Evolutionary conservation across 35 echinoderm and acorn worm genomes (phyloP), one percentile per base, ranked within the genome.

Genomic region (Eucidaris tribuloides): DNA sequence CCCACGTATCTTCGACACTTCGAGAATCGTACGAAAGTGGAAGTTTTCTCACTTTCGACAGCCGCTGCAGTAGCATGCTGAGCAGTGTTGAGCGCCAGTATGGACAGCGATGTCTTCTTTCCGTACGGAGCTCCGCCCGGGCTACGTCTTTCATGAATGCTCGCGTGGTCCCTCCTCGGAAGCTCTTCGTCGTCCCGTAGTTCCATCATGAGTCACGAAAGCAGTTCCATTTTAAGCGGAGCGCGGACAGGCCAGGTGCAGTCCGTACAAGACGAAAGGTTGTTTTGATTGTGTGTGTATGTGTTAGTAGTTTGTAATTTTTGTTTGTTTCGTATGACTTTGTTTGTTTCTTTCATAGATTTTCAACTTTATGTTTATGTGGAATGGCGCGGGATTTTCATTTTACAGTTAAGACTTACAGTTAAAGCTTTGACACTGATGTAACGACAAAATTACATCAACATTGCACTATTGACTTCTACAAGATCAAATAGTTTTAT

Each of bases 221-320:
- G 86, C 46, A 85, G 93, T 25, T 96, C 93, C 3, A 84, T 96
- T 1, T 63, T 96, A 15, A 84, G 89, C 37, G 84, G 79, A 77
- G 83, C 23, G 62, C 50, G 20, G 89, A 96, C 15, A 54, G 81
- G 7, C 80, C 84, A 42, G 76, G 77, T 2, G 20, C 66, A 15
- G 66, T 84, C 27, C 42, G 89, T 40, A 88, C 85, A n/a, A 89
- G 87, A 81, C 42, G 93, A 72, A 87, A 89, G 34, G 77, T 96
- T n/a, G n/a, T n/a, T n/a, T n/a, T n/a, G n/a, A n/a, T n/a, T n/a
- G n/a, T n/a, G n/a, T n/a, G n/a, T n/a, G n/a, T n/a, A n/a, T n/a
- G n/a, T n/a, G n/a, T n/a, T n/a, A n/a, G n/a, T n/a, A n/a, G n/a
- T n/a, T n/a, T n/a, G n/a, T n/a, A n/a, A n/a, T n/a, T n/a, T n/a